phyloP scores from a whole-genome alignment of 2,113 vertebrate genomes.

The Phoxinus phoxinus region DNA sequence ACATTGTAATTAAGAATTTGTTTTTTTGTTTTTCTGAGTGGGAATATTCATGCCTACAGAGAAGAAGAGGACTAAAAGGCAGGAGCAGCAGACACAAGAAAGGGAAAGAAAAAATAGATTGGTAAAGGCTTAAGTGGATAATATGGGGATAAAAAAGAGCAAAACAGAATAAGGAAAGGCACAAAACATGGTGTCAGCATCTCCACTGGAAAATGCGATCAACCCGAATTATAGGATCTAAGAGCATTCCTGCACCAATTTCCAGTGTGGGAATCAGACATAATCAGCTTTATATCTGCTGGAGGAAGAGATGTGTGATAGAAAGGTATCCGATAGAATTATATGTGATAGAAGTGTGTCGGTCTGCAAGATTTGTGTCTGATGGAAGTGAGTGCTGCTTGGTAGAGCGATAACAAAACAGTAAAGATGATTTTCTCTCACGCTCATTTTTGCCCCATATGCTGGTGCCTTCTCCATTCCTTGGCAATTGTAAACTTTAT shows the following conservation, averaged over 20 bases:
- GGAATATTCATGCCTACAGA: neutral
- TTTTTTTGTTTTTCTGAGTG: slow-evolving; percentile 5
- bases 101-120: neutral
- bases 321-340: slow-evolving; percentile 10
- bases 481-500: slow-evolving; percentile 8
- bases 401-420: neutral
- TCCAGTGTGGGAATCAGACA: neutral
- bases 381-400: slow-evolving; percentile 20
- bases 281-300: slow-evolving; percentile 20
- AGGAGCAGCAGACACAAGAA: neutral
- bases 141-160: neutral
- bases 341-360: slow-evolving; percentile 28
- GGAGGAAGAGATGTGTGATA: slow-evolving; percentile 2
- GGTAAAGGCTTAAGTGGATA: neutral
- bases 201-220: slow-evolving; percentile 29
- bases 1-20: neutral
- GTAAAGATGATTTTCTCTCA: neutral
- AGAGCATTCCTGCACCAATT: neutral
- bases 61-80: neutral
- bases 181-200: neutral
- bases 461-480: neutral
- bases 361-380: slow-evolving; percentile 15
- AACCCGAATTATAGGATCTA: slow-evolving; percentile 15
- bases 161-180: neutral
- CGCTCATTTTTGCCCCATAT: neutral